phyloP scores from a whole-genome alignment of 1,140 invertebrate species.

The Papilio glaucus region DNA sequence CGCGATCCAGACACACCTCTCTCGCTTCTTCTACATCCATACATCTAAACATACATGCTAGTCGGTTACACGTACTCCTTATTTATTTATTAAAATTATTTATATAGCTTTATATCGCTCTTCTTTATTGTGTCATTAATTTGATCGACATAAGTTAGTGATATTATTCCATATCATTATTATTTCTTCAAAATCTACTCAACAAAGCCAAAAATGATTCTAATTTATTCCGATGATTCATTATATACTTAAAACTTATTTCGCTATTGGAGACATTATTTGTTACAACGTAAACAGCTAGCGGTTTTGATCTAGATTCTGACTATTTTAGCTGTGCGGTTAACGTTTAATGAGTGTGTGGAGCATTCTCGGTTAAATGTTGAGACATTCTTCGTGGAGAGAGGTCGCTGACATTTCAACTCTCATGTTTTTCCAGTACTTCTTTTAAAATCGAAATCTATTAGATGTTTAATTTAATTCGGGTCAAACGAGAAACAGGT shows the following conservation, averaged over 20 bases:
- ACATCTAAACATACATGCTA: too few relatives aligned
- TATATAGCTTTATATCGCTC: too few relatives aligned
- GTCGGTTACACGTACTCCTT: too few relatives aligned
- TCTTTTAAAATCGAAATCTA: background rate
- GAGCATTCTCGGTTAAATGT: background rate
- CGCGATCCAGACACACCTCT: too few relatives aligned
- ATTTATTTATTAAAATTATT: too few relatives aligned
- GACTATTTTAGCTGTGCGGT: slow-evolving; percentile 10
- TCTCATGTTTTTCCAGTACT: background rate
- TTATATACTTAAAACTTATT: background rate
- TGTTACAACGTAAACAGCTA: background rate
- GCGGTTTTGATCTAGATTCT: slow-evolving; percentile 19
- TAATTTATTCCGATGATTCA: background rate
- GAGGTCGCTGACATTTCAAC: slow-evolving; percentile 7
- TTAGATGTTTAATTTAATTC: too few relatives aligned
- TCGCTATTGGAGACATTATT: background rate
- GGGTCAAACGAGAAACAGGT: too few relatives aligned
- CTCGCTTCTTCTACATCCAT: too few relatives aligned
- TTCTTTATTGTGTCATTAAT: too few relatives aligned
- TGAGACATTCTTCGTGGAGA: background rate
- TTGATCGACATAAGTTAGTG: too few relatives aligned
- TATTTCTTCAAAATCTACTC: background rate
- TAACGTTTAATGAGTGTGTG: slow-evolving; percentile 13
- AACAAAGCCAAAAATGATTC: too few relatives aligned
- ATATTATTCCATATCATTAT: too few relatives aligned